Evolutionary conservation across 2,888 invertebrate species (phyloP).

Genomic region (Troilus luridus): DNA sequence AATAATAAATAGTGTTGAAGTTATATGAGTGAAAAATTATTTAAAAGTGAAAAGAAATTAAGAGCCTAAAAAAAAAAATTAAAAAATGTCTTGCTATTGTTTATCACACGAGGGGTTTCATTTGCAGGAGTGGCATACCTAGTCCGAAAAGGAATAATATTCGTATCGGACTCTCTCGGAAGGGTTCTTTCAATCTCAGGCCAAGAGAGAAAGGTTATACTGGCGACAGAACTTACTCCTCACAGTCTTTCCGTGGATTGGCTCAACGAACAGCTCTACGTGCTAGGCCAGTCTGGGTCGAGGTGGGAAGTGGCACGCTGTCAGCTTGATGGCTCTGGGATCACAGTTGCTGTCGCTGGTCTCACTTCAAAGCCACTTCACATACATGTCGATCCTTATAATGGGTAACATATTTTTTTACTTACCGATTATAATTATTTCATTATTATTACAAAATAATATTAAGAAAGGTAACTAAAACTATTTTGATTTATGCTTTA

Average conservation of each 20-base stretch:
- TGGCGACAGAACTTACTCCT: constrained; percentile 73
- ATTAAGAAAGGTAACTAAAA: too few species aligned
- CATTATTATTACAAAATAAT: too few species aligned
- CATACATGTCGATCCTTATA: constrained; percentile 92
- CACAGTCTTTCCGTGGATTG: constrained; percentile 87
- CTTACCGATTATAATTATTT: not conserved
- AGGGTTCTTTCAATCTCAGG: constrained; percentile 72
- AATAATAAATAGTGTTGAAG: too few species aligned
- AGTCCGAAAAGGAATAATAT: constrained; percentile 78
- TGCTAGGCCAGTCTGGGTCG: constrained; percentile 78
- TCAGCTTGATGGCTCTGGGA: constrained; percentile 78
- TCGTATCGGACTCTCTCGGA: constrained; percentile 83
- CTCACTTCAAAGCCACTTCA: constrained; percentile 81
- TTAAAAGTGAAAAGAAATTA: too few species aligned
- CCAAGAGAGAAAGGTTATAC: constrained; percentile 66
- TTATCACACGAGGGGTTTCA: not conserved
- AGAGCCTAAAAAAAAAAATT: too few species aligned
- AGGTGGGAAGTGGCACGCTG: constrained; percentile 83
- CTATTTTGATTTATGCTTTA: too few species aligned
- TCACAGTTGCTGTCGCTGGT: constrained; percentile 80
- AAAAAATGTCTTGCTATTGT: constrained; percentile 48
- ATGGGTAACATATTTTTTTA: constrained; percentile 76
- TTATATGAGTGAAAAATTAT: too few species aligned
- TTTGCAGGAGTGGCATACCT: constrained; percentile 82
- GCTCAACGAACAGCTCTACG: constrained; percentile 87